Conservation (phyloP, 2,113 vertebrate genomes). For the Agapornis roseicollis region DNA sequence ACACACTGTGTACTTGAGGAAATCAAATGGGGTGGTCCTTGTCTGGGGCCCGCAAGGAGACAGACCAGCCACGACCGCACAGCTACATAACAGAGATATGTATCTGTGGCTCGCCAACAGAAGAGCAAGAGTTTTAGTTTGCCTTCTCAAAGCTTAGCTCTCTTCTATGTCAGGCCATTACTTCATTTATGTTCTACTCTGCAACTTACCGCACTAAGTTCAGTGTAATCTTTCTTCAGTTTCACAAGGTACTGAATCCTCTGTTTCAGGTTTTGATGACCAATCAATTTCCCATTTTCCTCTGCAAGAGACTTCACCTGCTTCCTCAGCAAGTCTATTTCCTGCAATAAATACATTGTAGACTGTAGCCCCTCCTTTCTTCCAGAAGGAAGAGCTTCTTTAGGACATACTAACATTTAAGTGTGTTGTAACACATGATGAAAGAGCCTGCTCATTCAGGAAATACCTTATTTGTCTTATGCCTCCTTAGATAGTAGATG, state of each 20-base stretch:
- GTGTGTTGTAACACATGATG: not conserved
- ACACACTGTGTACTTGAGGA: not conserved
- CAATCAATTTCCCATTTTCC: slow-evolving; percentile 93
- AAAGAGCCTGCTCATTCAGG: not conserved
- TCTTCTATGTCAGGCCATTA: not conserved
- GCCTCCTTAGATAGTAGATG: not conserved
- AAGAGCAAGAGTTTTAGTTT: not conserved
- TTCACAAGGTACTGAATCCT: slow-evolving; percentile 96
- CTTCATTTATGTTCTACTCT: not conserved
- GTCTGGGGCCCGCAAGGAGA: not conserved
- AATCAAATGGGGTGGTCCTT: not conserved
- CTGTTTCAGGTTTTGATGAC: slow-evolving; percentile 93
- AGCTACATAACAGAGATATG: not conserved
- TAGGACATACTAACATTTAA: not conserved
- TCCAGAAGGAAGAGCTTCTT: not conserved
- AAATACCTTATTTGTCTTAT: not conserved
- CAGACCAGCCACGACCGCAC: not conserved
- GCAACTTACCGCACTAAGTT: slow-evolving; percentile 84
- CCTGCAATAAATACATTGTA: slow-evolving; percentile 70
- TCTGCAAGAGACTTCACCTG: slow-evolving; percentile 85
- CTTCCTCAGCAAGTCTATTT: slow-evolving; percentile 83
- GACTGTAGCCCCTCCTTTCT: not conserved
- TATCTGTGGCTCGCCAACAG: not conserved
- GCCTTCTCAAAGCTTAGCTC: not conserved
- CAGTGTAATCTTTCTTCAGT: slow-evolving; percentile 89